Evolutionary conservation across 2,113 vertebrate genomes (phyloP).

Genomic region (Axis porcinus): DNA sequence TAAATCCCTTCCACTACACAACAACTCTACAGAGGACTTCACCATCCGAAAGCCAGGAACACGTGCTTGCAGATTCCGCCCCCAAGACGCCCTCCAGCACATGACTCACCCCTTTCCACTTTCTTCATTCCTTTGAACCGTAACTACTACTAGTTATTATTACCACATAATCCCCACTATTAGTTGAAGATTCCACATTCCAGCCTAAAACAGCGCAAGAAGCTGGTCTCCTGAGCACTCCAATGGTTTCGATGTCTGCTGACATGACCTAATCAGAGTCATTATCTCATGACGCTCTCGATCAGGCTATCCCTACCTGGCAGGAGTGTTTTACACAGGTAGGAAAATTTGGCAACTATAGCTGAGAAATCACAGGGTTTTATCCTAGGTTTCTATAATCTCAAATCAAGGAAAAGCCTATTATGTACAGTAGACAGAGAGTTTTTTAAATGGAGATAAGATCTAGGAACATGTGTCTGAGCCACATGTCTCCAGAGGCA

Average conservation of each 20-base stretch:
- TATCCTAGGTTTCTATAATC: background rate
- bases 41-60: background rate
- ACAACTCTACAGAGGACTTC: background rate
- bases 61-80: background rate
- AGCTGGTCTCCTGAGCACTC: background rate
- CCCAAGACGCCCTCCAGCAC: background rate
- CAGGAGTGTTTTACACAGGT: background rate
- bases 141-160: background rate
- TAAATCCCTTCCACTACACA: background rate
- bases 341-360: background rate
- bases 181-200: background rate
- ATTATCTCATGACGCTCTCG: background rate
- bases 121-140: background rate
- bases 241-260: background rate
- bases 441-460: background rate
- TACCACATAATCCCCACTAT: background rate
- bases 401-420: background rate
- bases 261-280: background rate
- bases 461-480: background rate
- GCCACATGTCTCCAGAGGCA: background rate
- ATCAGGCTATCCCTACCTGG: background rate
- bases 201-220: background rate
- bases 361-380: background rate
- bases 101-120: background rate
- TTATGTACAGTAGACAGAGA: background rate